Evolutionary conservation across 2,113 vertebrate species (phyloP).

Genomic region (Oncorhynchus keta): DNA sequence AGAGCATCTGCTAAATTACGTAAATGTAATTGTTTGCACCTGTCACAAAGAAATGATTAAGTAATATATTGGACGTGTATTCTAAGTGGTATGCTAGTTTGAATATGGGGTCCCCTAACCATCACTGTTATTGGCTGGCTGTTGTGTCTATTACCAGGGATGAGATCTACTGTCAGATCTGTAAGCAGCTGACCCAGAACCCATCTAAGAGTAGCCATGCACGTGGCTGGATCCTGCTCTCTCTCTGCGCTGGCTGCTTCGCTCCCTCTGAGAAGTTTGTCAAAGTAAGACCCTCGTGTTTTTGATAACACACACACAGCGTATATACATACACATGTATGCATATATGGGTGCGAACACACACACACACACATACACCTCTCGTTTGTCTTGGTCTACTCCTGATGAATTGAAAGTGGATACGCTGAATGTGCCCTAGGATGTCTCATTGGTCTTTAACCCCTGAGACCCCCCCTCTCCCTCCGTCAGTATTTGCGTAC

Average conservation of each 20-base stretch:
- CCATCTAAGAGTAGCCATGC: constrained; percentile 97
- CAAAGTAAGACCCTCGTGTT: constrained; percentile 76
- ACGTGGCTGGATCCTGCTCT: constrained; percentile 97
- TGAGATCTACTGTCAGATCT: constrained; percentile 99
- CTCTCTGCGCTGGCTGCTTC: constrained; percentile 94
- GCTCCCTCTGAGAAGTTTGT: constrained; percentile 96
- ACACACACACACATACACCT: no score
- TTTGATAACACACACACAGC: no score
- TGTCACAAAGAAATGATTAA: no score
- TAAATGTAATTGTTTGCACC: no score
- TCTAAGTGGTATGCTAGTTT: no score
- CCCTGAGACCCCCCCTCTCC: not conserved
- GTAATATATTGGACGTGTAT: no score
- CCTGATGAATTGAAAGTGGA: no score
- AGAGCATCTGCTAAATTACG: no score
- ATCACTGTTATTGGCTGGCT: not conserved
- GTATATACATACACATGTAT: not conserved
- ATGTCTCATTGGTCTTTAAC: no score
- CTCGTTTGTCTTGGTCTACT: no score
- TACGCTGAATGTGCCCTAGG: no score
- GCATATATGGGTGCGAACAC: no score
- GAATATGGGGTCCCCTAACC: not conserved
- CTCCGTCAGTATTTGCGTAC: constrained; percentile 86
- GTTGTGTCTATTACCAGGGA: constrained; percentile 74
- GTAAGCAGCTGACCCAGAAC: constrained; percentile 95